Percentiles rank a stretch among this genome's conserved stretches.
phyloP scores from a whole-genome alignment of 2,797 vertebrate species.

The Anguilla pacifica region DNA sequence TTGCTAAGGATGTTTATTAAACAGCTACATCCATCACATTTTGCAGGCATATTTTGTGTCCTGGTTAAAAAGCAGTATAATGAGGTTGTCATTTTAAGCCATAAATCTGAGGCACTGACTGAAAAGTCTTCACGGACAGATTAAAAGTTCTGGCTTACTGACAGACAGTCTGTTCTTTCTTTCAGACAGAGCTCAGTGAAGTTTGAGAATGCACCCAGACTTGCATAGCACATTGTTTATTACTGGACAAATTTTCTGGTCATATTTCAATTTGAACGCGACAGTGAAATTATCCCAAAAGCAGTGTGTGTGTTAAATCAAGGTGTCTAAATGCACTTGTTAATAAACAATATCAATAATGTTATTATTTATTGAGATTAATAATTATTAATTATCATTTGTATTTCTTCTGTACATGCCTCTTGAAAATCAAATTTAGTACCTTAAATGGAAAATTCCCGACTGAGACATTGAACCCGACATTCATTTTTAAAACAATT shows the following conservation, averaged over 20 bases:
- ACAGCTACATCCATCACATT: not conserved
- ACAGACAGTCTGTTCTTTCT: not conserved
- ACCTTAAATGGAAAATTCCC: not conserved
- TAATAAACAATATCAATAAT: conserved; percentile 8
- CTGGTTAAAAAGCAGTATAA: not conserved
- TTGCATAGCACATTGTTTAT: not conserved
- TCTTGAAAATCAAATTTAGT: not conserved
- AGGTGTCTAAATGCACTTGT: not conserved
- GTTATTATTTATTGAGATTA: not conserved
- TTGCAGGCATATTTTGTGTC: not conserved
- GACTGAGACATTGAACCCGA: not conserved
- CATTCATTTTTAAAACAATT: not conserved
- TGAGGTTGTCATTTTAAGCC: not conserved
- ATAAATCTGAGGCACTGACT: conserved; percentile 8
- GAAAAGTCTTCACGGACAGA: not conserved
- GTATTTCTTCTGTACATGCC: not conserved
- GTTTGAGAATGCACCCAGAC: not conserved
- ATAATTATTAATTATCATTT: not conserved
- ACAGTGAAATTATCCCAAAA: not conserved
- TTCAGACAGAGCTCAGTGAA: not conserved
- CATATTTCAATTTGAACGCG: not conserved
- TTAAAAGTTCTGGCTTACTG: conserved; percentile 5
- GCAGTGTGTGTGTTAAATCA: not conserved
- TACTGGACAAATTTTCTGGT: not conserved
- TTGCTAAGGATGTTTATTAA: conserved; percentile 8